Base-by-base conservation (phyloP, 2,113 vertebrate species). In the Forbesichthys agassizii region DNA sequence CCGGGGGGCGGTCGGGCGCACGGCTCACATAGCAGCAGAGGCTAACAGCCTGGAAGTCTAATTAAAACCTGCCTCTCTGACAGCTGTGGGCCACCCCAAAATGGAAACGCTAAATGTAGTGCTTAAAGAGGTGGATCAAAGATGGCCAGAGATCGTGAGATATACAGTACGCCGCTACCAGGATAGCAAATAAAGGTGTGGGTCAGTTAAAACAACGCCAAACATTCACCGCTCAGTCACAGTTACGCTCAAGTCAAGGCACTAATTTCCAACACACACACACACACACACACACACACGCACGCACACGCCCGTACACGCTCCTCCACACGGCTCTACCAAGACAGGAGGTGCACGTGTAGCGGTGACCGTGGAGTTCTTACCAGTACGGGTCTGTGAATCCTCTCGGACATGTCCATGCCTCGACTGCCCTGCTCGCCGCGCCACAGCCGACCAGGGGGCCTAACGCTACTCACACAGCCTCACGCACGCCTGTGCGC, bases 391-490 rank as follows among this genome's bases (percentile, higher is more conserved):
- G 93, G 92, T 79, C 92, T 92, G 52, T 87, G 92, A 78, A 93
- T 94, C 91, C 91, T 90, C 84, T 92, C 92, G 54, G 88, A 91
- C 82, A 78, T 86, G 89, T 96, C 96, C 95, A 96, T 96, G 60
- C 81, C 84, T 84, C 69, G 70, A 84, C 85, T 82, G 90, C 91
- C 90, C 85, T 82, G 49, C 73, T 91, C 78, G 84, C 88, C 90
- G 78, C 87, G 84, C 79, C 92, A 85, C 80, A 88, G 91, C 91
- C 84, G 89, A 89, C 83, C 88, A 72, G 81, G 77, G 70, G 78
- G 84, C 80, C 72, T 68, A 83, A 85, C 88, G 88, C 80, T 80
- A 74, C 86, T 69, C 75, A 69, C 80, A 86, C 83, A 88, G 77
- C 83, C 84, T 61, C 74, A 77, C 42, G 61, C 89, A 85, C 83